These are phyloP conservation scores for Machimus atricapillus DNA, from an alignment of 2,888 invertebrate genomes.

Conservation along the genomic window DNA sequence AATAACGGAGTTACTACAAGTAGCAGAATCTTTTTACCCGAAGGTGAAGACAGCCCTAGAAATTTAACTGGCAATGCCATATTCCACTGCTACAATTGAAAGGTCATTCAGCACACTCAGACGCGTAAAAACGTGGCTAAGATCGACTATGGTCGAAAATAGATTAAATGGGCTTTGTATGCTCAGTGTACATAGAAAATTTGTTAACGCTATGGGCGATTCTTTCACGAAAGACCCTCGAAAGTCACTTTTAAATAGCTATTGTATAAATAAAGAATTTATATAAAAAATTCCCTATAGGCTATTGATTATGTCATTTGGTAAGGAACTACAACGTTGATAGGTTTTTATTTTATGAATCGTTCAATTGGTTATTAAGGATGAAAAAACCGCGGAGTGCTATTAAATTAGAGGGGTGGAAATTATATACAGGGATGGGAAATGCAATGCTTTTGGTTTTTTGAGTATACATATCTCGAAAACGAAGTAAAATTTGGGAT, in stretches of 20 bases:
- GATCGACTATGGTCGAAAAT: slow-evolving; percentile 22
- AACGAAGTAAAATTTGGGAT: too few species aligned
- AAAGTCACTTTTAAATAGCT: background rate
- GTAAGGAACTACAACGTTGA: too few species aligned
- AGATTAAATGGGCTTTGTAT: background rate
- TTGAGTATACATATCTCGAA: too few species aligned
- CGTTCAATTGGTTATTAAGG: too few species aligned
- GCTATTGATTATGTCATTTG: too few species aligned
- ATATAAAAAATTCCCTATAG: too few species aligned
- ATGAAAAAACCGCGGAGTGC: too few species aligned
- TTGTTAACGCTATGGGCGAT: background rate
- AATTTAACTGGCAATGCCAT: slow-evolving; percentile 5
- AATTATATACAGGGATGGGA: too few species aligned
- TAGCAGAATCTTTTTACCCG: background rate
- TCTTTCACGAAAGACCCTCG: background rate
- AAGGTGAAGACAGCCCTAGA: background rate
- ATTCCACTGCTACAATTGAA: slow-evolving; percentile 4
- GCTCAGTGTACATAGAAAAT: background rate
- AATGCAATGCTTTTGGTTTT: too few species aligned
- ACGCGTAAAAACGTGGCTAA: slow-evolving; percentile 11
- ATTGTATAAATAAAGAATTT: too few species aligned
- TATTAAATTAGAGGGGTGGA: too few species aligned
- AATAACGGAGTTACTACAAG: background rate
- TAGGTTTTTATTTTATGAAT: too few species aligned
- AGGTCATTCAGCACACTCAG: slow-evolving; percentile 14